Conservation (phyloP, 2,113 vertebrate species). For the Electrona antarctica region DNA sequence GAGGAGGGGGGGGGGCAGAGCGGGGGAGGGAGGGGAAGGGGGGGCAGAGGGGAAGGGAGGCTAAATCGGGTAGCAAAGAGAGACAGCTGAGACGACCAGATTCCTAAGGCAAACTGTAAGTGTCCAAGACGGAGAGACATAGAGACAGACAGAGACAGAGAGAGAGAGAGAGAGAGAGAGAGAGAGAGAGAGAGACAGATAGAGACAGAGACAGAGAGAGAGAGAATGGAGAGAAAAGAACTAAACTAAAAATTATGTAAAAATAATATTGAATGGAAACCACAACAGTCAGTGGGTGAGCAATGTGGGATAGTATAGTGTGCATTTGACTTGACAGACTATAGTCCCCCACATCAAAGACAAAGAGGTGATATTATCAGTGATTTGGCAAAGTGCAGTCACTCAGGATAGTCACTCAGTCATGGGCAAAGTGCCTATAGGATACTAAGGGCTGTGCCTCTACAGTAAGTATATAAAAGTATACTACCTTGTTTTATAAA, state of each 20-base stretch:
- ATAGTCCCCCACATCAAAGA: too few relatives aligned
- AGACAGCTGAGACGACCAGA: constrained; percentile 78
- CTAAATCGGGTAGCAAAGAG: constrained; percentile 74
- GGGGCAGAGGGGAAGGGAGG: constrained; percentile 20
- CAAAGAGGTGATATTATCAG: too few relatives aligned
- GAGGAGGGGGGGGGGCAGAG: constrained; percentile 25
- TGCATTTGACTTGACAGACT: too few relatives aligned
- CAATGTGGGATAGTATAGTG: not conserved
- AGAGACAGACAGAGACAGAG: not conserved
- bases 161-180: constrained; percentile 1
- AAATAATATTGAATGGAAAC: constrained; percentile 35
- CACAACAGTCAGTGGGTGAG: constrained; percentile 21
- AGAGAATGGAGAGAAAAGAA: constrained; percentile 34
- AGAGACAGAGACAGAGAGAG: not conserved
- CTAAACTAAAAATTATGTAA: constrained; percentile 41
- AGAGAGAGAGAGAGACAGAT: constrained; percentile 17
- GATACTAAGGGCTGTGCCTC: too few relatives aligned
- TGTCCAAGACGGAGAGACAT: constrained; percentile 50
- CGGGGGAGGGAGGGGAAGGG: not conserved
- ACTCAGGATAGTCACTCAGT: too few relatives aligned
- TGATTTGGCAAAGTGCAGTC: too few relatives aligned
- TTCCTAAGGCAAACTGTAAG: constrained; percentile 71
- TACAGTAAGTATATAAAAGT: too few relatives aligned
- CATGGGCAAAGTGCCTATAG: too few relatives aligned
- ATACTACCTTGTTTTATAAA: too few relatives aligned